phyloP scores from a whole-genome alignment of 1,140 invertebrate genomes.

The Ptiloglossa arizonensis region DNA sequence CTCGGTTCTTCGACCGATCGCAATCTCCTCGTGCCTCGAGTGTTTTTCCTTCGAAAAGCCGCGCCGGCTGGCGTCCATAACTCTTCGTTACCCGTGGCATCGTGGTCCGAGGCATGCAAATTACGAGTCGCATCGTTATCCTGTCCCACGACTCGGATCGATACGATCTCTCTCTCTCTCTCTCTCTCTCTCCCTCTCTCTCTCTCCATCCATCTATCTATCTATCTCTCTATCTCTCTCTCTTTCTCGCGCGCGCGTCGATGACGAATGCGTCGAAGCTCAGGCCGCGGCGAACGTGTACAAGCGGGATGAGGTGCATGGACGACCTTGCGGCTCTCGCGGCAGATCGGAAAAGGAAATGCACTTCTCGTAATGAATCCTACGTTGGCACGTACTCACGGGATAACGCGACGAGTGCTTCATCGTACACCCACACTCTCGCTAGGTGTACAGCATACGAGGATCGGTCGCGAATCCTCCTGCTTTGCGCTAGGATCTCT shows the following conservation, averaged over 20 bases:
- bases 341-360: conserved; percentile 66
- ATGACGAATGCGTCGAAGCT: conserved; percentile 61
- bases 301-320: conserved; percentile 29
- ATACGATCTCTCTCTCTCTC: conserved; percentile 61
- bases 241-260: no score
- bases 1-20: conserved; percentile 15
- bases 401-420: conserved; percentile 54
- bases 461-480: no score
- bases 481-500: no score
- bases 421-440: conserved; percentile 24
- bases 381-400: conserved; percentile 52
- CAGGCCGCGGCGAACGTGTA: conserved; percentile 27
- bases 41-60: conserved; percentile 34
- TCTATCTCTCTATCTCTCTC: no score
- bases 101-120: conserved; percentile 62
- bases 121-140: conserved; percentile 57
- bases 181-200: no score
- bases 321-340: conserved; percentile 61
- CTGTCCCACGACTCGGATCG: conserved; percentile 43
- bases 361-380: conserved; percentile 68
- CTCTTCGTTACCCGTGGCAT: conserved; percentile 60
- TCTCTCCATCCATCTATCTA: no score
- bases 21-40: conserved; percentile 40
- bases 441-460: no score
- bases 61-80: conserved; percentile 43